Evolutionary conservation across 2,888 invertebrate species (phyloP), one percentile per base, ranked within the genome.

Genomic region (Gastrophysa polygoni): DNA sequence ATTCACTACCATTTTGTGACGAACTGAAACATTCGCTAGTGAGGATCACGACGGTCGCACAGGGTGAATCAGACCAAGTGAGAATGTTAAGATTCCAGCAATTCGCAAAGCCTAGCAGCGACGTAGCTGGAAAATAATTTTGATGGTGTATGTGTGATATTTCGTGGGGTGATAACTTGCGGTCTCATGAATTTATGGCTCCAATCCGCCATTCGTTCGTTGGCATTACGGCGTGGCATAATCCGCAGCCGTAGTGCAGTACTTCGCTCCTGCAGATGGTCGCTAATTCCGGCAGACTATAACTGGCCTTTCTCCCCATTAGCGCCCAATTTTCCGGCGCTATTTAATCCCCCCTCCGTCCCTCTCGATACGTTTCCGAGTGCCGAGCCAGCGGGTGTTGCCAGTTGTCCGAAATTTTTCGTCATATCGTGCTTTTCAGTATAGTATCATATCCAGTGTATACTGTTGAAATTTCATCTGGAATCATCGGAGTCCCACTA

Each of bases 221-320:
- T 71, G 68, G 72, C 68, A 72, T 75, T 75, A 74, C 64, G 66
- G 63, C 66, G 66, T 63, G 63, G 64, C 67, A 63, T 76, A 75
- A 74, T 73, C 74, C 72, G 71, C 71, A 72, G 70, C 69, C 71
- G 72, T 72, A 73, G 73, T 74, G 75, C 75, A 74, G 68, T 73
- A 70, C 69, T 38, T 3, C 14, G 1, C 1, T 69, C 71, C 72
- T 73, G 73, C 73, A 72, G 71, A 75, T 73, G 69, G 68, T 67
- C 65, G 63, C 68, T 70, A 72, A 70, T 68, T 70, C 68, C 56
- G 51, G 61, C 59, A 67, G 60, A 64, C 64, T 60, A 61, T 68
- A 68, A 69, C 66, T 68, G 66, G 66, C 64, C 68, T 70, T 67
- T 59, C 64, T 64, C 58, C 65, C 70, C 64, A 69, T 70, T 70